Evolutionary conservation across 1,140 invertebrate genomes (phyloP).

Genomic region (Drosophila novamexicana): DNA sequence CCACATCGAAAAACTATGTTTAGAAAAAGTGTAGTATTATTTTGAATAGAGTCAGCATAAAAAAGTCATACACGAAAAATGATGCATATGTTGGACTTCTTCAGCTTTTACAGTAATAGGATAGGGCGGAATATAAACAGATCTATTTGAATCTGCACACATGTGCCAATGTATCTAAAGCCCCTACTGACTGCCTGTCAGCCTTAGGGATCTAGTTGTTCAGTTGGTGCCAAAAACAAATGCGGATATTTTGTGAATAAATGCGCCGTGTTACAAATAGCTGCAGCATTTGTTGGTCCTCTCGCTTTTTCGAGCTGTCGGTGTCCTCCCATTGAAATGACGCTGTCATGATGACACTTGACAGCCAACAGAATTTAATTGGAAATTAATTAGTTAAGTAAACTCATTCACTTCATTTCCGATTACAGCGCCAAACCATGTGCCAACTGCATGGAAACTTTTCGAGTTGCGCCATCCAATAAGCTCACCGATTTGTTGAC

Average conservation of each 20-base stretch:
- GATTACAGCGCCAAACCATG: neutral
- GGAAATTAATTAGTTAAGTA: constrained; percentile 73
- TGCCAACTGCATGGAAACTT: neutral
- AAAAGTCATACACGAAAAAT: too few species aligned
- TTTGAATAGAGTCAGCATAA: too few species aligned
- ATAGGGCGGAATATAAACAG: too few species aligned
- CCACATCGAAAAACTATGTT: too few species aligned
- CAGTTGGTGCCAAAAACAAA: constrained; percentile 36
- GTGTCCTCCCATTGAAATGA: neutral
- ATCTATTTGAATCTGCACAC: constrained; percentile 7
- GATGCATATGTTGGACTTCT: too few species aligned
- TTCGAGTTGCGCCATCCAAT: neutral
- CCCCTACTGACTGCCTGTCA: constrained; percentile 1
- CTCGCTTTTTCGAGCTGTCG: neutral
- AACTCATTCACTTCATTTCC: constrained; percentile 38
- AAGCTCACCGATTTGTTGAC: neutral
- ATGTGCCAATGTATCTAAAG: neutral
- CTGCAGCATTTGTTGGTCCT: neutral
- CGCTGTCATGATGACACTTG: constrained; percentile 36
- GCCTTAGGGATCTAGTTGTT: constrained; percentile 5
- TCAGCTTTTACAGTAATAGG: too few species aligned
- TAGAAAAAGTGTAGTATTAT: too few species aligned
- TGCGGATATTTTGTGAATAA: constrained; percentile 17
- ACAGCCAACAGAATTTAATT: constrained; percentile 56
- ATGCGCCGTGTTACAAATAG: constrained; percentile 8